These are phyloP conservation scores for Helicoverpa armigera DNA, from an alignment of 1,140 invertebrate species.

Conservation along the genomic window DNA sequence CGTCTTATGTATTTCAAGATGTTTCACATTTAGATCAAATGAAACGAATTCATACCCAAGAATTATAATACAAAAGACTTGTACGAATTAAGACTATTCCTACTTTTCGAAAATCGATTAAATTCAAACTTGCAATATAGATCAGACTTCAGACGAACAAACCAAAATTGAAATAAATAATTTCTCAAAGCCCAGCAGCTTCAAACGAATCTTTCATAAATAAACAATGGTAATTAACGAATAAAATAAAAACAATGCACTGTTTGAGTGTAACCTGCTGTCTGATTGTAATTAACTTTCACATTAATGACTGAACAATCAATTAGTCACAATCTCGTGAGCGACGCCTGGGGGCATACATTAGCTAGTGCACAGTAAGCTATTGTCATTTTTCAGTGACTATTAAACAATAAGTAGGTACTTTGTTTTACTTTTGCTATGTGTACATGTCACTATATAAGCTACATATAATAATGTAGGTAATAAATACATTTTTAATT, in stretches of 20 bases:
- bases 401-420: constrained; percentile 56
- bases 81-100: too few species aligned
- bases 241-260: constrained; percentile 3
- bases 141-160: too few species aligned
- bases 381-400: constrained; percentile 65
- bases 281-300: constrained; percentile 37
- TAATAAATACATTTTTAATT: too few species aligned
- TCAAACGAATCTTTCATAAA: constrained; percentile 3
- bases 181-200: constrained; percentile 1
- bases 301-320: constrained; percentile 56
- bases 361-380: constrained; percentile 54
- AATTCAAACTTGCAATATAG: too few species aligned
- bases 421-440: too few species aligned
- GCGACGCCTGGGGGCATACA: constrained; percentile 58
- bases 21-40: too few species aligned
- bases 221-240: constrained; percentile 1
- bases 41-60: too few species aligned
- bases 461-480: too few species aligned
- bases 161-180: background rate
- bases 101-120: too few species aligned
- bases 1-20: too few species aligned
- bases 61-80: too few species aligned
- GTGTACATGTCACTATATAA: too few species aligned
- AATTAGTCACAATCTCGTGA: constrained; percentile 75
- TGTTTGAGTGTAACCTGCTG: background rate